Conservation (phyloP, 2,113 vertebrate species). For the Corythoichthys haematopterus region DNA sequence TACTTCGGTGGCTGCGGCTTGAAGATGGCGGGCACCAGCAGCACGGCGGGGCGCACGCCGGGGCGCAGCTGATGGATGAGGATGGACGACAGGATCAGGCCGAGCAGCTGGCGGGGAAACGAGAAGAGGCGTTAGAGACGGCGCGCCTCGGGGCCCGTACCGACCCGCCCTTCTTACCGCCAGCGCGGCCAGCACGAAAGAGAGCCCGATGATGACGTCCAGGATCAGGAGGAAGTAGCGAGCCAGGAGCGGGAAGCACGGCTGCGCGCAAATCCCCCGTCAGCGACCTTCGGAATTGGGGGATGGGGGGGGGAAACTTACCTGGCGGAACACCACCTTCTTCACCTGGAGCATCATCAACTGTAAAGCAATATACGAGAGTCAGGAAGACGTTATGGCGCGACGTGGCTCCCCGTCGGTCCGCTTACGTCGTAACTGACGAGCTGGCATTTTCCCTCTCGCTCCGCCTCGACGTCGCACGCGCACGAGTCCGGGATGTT, state of each 20-base stretch:
- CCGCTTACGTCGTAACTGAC: background rate
- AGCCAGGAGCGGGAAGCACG: background rate
- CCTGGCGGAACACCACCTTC: conserved; percentile 1
- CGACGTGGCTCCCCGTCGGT: background rate
- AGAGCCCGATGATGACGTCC: background rate
- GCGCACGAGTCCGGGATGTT: conserved; percentile 1
- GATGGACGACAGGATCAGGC: conserved; percentile 1
- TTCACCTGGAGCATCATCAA: background rate
- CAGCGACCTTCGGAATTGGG: background rate
- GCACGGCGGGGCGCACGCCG: background rate
- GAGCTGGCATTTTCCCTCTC: background rate
- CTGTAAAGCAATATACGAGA: background rate
- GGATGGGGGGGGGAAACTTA: background rate
- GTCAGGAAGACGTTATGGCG: background rate
- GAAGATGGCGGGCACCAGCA: conserved; percentile 9
- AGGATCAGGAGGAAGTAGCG: background rate
- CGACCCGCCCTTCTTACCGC: background rate
- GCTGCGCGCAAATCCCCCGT: background rate
- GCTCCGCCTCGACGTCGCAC: background rate
- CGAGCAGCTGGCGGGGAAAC: conserved; percentile 4
- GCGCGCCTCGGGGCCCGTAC: background rate
- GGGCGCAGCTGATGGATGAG: conserved; percentile 1
- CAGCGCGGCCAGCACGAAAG: background rate
- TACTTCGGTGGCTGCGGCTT: conserved; percentile 1
- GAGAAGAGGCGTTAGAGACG: background rate